Base-by-base conservation (phyloP, 2,888 invertebrate genomes). In the Rhingia campestris region DNA sequence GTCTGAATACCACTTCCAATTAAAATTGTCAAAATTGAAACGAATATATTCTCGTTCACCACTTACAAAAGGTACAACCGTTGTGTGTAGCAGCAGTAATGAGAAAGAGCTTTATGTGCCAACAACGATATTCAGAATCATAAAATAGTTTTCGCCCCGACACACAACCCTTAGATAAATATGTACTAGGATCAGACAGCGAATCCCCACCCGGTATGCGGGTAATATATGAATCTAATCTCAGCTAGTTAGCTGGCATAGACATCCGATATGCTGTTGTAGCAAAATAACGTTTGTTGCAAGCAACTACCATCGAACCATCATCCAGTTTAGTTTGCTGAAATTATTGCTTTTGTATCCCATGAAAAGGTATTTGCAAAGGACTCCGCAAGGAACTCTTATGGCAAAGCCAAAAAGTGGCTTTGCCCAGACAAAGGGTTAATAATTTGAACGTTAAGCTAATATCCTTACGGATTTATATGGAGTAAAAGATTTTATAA, bases 331-430 rank as follows among this genome's bases (percentile, higher is more conserved):
- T 59, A 80, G 74, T 80, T 80, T 66, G 84, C 22, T 74, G 70
- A 70, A 84, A 84, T 84, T 84, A 84, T 84, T 84, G 79, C 84
- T 75, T 80, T 70, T 84, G 84, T 84, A 75, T 75, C 80, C 80
- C 75, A 79, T 73, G 82, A 79, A 79, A 69, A 82, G 82, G 79
- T 82, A 82, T 82, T 82, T 82, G 72, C 67, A 58, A 79, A 82
- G 79, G 82, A 84, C 74, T 74, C 84, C 41, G 22, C 22, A 22
- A 66, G 64, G 74, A 80, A 69, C 80, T 84, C 64, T 70, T 84
- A 80, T 64, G 70, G 64, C 37, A 80, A 80, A 84, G 84, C 84
- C 84, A 84, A 84, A 74, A 49, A 84, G 69, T 74, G 67, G 49
- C 63, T 82, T 56, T 66, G 59, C 39, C 37, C 75, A 84, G 84